phyloP scores from a whole-genome alignment of 2,888 invertebrate species.

The Sminthurinus aureus region DNA sequence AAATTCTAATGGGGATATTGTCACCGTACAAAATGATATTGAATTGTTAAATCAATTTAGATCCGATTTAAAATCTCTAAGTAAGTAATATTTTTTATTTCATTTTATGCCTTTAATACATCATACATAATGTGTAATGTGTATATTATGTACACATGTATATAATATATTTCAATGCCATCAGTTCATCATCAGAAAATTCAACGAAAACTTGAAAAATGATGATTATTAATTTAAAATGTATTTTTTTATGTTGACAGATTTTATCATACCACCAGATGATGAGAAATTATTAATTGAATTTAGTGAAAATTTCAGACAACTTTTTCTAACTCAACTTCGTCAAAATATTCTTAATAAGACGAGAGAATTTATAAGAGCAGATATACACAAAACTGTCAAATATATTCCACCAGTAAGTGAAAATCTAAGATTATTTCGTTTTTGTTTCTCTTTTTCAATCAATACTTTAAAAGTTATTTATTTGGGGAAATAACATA shows the following conservation, averaged over 20 bases:
- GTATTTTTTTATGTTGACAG: conserved; percentile 23
- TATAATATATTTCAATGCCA: background rate
- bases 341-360: conserved; percentile 46
- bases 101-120: too few relatives aligned
- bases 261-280: conserved; percentile 43
- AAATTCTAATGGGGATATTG: conserved; percentile 48
- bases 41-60: conserved; percentile 42
- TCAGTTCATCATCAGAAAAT: too few relatives aligned
- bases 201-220: too few relatives aligned
- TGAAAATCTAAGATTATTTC: background rate
- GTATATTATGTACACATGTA: background rate
- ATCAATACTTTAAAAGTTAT: background rate
- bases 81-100: background rate
- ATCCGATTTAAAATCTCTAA: background rate
- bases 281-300: conserved; percentile 38
- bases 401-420: conserved; percentile 20
- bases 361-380: conserved; percentile 26
- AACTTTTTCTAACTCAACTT: conserved; percentile 48
- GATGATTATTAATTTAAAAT: too few relatives aligned
- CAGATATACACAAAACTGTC: conserved; percentile 31
- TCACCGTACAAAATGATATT: conserved; percentile 47
- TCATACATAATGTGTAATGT: too few relatives aligned
- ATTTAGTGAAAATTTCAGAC: conserved; percentile 48
- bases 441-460: background rate
- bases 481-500: background rate